A percentile compares a stretch with the other conserved stretches of the same genome.
These are phyloP conservation scores for Podiceps cristatus DNA, from an alignment of 2,113 vertebrate species.

Conservation along the genomic window DNA sequence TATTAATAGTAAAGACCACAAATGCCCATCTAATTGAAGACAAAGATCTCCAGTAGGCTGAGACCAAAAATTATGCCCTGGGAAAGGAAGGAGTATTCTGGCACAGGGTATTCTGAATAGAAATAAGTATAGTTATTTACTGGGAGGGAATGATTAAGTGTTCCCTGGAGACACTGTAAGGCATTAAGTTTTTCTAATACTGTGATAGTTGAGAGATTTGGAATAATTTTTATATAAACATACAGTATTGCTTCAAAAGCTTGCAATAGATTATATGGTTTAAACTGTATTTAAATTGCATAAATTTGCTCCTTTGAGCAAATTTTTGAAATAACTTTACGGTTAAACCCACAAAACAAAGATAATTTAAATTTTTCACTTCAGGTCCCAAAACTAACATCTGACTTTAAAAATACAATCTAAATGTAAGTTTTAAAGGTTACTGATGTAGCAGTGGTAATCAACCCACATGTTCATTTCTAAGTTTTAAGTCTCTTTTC, in stretches of 20 bases:
- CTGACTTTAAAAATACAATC: background rate
- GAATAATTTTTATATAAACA: background rate
- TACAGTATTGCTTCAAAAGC: background rate
- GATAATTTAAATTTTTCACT: background rate
- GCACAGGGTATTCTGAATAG: background rate
- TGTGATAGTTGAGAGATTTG: background rate
- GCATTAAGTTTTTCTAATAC: background rate
- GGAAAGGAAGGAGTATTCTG: background rate
- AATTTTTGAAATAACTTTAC: background rate
- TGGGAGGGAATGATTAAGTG: background rate
- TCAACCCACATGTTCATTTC: background rate
- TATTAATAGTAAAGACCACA: background rate
- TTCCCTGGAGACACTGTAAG: background rate
- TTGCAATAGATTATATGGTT: background rate
- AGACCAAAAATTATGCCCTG: background rate
- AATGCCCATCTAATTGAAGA: background rate
- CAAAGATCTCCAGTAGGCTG: background rate
- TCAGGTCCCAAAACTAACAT: background rate
- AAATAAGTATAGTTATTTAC: background rate
- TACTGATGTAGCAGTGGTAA: background rate
- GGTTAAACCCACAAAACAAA: background rate
- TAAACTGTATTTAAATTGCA: background rate
- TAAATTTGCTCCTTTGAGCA: background rate
- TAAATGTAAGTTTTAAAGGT: background rate
- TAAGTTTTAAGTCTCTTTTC: background rate